Percentiles rank a stretch among this genome's conserved stretches.
Conservation (phyloP, 2,888 invertebrate species). For the Macrostomum cliftonense region DNA sequence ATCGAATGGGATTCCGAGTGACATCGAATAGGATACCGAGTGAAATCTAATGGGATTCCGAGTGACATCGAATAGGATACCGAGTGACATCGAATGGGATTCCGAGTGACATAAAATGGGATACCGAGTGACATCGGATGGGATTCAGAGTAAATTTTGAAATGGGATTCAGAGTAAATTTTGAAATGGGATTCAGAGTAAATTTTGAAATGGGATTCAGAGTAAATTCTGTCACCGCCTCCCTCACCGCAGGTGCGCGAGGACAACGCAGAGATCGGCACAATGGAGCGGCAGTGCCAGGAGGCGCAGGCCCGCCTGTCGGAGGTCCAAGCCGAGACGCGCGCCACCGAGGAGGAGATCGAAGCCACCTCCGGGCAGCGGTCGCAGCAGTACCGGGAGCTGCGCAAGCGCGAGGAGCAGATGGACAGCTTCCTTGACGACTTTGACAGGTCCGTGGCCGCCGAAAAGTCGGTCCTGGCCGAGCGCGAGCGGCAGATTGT, state of each 20-base stretch:
- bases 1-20: neutral
- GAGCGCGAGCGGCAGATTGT: conserved; percentile 47
- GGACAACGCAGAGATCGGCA: conserved; percentile 59
- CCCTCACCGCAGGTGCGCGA: conserved; percentile 50
- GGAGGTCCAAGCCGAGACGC: conserved; percentile 48
- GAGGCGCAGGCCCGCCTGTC: conserved; percentile 51
- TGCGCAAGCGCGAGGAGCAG: conserved; percentile 58
- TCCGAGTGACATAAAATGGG: too few species aligned
- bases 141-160: too few species aligned
- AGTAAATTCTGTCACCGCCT: too few species aligned
- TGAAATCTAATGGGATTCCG: too few species aligned
- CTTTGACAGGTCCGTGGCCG: conserved; percentile 46
- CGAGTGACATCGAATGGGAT: too few species aligned
- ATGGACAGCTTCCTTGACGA: conserved; percentile 56
- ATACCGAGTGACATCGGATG: too few species aligned
- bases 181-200: too few species aligned
- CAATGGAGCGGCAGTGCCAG: conserved; percentile 53
- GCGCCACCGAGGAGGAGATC: conserved; percentile 37
- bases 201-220: too few species aligned
- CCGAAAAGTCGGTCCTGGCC: conserved; percentile 46
- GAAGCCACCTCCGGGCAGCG: conserved; percentile 45
- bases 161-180: too few species aligned
- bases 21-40: too few species aligned
- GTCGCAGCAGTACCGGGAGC: conserved; percentile 58
- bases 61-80: too few species aligned